Base-by-base conservation (phyloP, 2,888 invertebrate species). In the Halictus ligatus region DNA sequence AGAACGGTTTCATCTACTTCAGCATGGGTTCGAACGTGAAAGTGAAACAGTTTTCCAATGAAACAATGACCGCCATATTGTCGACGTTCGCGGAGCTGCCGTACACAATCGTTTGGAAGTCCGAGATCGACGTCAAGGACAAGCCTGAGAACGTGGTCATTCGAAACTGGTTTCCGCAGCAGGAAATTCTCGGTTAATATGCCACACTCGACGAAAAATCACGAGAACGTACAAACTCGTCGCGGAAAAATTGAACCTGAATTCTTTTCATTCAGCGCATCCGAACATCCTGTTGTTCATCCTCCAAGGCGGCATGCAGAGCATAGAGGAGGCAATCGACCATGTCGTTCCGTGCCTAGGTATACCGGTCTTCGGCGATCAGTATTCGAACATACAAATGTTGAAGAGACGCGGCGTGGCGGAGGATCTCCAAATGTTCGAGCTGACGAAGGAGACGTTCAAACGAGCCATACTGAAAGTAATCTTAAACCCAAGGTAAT, bases 251-350 rank as follows among this genome's bases (percentile, higher is more conserved):
- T 54, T 8, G 2, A 0, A 54, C 21, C 21, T 21, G 50, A 54
- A 54, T 2, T 21, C 50, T 12, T 12, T 8, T 7, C 15, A 48
- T 48, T 13, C 64, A 92, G 93, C 89, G 25, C 93, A 93, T 82
- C 90, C 91, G 6, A 93, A 93, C n/a, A 86, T 92, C 21, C 90
- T 82, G 50, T 73, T 92, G 43, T 92, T 89, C 50, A 78, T 93
- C 1, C 91, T 89, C 58, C 93, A 93, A 88, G 93, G 93, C 7
- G 93, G 92, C 18, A 35, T 89, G 25, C 93, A 92, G 74, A 93
- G 92, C 84, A 89, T 89, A 1, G 92, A 92, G 72, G 93, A 93
- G 85, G 92, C 92, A 8, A 78, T 93, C 72, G 21, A 89, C 69
- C 67, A 81, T 50, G 81, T 78, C 2, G 91, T 93, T 12, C 93